These are phyloP conservation scores for Pelecanus crispus DNA, from an alignment of 2,113 vertebrate genomes.

Conservation along the genomic window DNA sequence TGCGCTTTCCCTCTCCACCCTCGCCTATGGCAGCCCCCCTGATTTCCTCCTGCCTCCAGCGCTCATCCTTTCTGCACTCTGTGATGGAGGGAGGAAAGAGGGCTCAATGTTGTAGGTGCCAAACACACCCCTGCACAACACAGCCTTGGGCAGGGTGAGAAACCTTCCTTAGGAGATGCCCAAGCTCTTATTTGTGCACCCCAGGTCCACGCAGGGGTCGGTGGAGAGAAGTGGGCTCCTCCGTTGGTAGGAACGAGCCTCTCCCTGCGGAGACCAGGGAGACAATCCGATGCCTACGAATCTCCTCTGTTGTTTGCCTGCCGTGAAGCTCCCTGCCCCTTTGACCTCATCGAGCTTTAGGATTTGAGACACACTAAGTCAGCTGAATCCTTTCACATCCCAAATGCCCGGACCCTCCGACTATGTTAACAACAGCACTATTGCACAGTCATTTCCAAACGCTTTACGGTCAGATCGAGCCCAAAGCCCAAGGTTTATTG, in stretches of 20 bases:
- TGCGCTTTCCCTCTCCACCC: not conserved
- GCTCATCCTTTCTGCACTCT: accelerated
- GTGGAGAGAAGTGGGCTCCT: not conserved
- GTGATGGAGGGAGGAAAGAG: not conserved
- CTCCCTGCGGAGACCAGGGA: accelerated
- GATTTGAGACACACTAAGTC: not conserved
- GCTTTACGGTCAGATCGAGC: not conserved
- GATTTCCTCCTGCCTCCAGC: not conserved
- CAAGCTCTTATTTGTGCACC: not conserved
- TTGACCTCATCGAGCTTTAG: not conserved
- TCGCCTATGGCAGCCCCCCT: accelerated
- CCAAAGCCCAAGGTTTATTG: not conserved
- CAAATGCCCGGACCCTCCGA: accelerated
- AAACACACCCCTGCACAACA: not conserved
- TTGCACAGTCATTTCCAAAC: not conserved
- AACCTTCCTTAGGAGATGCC: not conserved
- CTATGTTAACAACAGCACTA: not conserved
- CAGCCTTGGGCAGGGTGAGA: not conserved
- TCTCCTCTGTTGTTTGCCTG: not conserved
- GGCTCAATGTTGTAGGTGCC: not conserved
- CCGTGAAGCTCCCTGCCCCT: not conserved
- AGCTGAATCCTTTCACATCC: constrained; percentile 28
- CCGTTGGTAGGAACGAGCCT: not conserved
- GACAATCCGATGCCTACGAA: accelerated
- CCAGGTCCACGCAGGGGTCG: accelerated